Conservation (phyloP, 2,797 vertebrate genomes). For the Hydrolagus colliei region DNA sequence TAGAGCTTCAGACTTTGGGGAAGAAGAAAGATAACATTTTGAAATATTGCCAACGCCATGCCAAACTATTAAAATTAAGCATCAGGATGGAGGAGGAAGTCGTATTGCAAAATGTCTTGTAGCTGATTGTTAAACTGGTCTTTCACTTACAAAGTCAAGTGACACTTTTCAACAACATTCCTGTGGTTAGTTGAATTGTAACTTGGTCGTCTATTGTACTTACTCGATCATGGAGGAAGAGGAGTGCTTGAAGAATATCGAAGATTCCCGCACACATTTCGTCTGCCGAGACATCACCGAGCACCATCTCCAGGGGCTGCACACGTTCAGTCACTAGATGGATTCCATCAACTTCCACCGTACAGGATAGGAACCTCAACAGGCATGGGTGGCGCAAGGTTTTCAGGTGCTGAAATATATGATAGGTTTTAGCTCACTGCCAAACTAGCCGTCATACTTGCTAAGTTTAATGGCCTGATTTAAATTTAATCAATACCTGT, state of each 20-base stretch:
- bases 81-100: no score
- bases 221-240: constrained; percentile 92
- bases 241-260: constrained; percentile 79
- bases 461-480: not conserved
- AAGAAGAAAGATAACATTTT: no score
- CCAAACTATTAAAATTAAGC: no score
- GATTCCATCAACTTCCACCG: constrained; percentile 78
- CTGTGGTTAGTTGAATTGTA: no score
- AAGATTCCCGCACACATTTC: constrained; percentile 91
- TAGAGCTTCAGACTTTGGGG: no score
- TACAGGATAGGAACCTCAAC: constrained; percentile 87
- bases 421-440: no score
- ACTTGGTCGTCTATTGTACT: constrained; percentile 37
- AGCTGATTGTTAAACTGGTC: no score
- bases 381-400: constrained; percentile 90
- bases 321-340: constrained; percentile 89
- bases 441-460: not conserved
- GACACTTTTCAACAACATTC: no score
- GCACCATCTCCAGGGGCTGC: constrained; percentile 71
- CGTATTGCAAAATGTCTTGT: no score
- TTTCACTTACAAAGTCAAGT: no score
- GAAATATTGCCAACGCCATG: no score
- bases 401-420: constrained; percentile 78
- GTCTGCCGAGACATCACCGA: constrained; percentile 72
- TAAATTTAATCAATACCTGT: not conserved